Conservation (phyloP, 2,113 vertebrate species). For the Corythoichthys haematopterus region DNA sequence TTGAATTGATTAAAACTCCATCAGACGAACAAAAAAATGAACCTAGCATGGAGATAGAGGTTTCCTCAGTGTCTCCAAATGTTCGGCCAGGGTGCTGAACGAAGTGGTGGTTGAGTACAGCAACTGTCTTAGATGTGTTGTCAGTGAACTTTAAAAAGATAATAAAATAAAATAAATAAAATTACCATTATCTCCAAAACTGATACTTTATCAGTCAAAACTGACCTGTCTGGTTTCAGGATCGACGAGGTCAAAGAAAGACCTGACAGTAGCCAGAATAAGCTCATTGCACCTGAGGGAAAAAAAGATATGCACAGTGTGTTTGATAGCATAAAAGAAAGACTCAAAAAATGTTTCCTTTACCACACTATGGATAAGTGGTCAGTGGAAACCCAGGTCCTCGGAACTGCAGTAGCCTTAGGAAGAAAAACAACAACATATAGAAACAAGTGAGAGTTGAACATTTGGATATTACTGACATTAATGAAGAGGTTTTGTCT, state of each 20-base stretch:
- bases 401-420: slow-evolving; percentile 89
- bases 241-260: slow-evolving; percentile 91
- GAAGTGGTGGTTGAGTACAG: slow-evolving; percentile 87
- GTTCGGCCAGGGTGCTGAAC: slow-evolving; percentile 83
- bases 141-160: slow-evolving; percentile 78
- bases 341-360: slow-evolving; percentile 18
- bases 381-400: slow-evolving; percentile 93
- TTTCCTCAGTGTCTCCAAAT: slow-evolving; percentile 70
- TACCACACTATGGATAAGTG: slow-evolving; percentile 98
- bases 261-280: slow-evolving; percentile 84
- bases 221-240: slow-evolving; percentile 85
- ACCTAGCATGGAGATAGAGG: slow-evolving; percentile 77
- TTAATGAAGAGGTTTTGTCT: neutral
- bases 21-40: neutral
- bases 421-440: slow-evolving; percentile 8
- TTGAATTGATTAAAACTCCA: neutral
- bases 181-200: neutral
- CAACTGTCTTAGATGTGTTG: slow-evolving; percentile 76
- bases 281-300: slow-evolving; percentile 90
- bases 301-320: neutral
- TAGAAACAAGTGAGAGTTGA: neutral
- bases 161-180: neutral
- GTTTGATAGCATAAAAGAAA: neutral
- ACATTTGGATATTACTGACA: too few relatives aligned
- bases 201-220: neutral